Conservation (phyloP, 2,113 vertebrate genomes). For the Gallinago jamesoni region DNA sequence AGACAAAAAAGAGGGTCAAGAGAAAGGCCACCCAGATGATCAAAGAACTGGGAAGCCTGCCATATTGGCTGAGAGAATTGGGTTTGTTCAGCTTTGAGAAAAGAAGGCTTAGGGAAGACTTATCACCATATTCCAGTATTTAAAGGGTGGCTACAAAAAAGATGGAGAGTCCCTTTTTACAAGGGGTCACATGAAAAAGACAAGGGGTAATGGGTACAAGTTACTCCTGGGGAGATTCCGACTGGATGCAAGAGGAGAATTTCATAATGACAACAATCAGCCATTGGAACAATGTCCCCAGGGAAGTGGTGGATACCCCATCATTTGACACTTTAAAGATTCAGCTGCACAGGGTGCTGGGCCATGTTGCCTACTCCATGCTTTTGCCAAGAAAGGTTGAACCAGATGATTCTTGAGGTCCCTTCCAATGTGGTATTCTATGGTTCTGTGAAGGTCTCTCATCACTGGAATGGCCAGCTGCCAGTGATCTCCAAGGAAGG, state of each 20-base stretch:
- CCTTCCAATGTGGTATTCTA: background rate
- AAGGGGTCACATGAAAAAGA: too few species aligned
- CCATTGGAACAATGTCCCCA: background rate
- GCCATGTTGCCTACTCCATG: background rate
- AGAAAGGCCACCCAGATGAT: background rate
- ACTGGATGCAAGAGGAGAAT: background rate
- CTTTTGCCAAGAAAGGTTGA: background rate
- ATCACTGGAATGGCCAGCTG: background rate
- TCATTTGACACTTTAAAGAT: background rate
- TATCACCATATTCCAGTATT: background rate
- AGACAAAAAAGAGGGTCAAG: background rate
- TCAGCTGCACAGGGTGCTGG: background rate
- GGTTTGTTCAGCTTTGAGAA: background rate
- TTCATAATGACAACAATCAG: background rate
- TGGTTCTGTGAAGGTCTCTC: background rate
- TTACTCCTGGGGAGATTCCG: background rate
- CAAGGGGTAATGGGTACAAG: too few species aligned
- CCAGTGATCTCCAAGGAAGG: background rate
- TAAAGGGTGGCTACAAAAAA: background rate
- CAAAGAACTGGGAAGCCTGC: background rate
- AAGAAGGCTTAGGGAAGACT: background rate
- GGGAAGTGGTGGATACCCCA: background rate
- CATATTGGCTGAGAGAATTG: background rate
- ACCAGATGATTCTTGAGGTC: background rate
- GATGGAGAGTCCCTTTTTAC: too few species aligned